Evolutionary conservation across 2,797 vertebrate genomes (phyloP), one percentile per base, ranked within the genome.

Genomic region (Lutra lutra): DNA sequence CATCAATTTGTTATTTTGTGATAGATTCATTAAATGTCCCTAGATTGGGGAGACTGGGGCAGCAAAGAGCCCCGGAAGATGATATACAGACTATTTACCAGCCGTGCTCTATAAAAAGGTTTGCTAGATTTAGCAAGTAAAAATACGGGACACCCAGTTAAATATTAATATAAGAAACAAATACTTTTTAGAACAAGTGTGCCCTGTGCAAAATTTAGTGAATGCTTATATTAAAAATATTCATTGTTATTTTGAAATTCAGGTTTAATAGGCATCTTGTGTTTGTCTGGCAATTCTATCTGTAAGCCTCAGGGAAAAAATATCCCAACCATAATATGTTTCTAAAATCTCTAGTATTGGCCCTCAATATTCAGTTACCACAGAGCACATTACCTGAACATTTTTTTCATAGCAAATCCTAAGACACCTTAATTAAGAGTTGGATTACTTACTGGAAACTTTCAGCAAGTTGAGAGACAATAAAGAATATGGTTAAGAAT

Each of bases 371-470:
- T 94, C 27, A 77, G 17, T 35, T 85, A 86, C 8, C 60, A 73
- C 4, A 23, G 21, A 62, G 40, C 56, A 43, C 20, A 85, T 46
- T 89, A 75, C 43, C 70, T 84, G 27, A 51, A 60, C 35, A 3
- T 64, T 46, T 79, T 79, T 56, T 83, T 48, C 54, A 56, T 77
- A 77, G 18, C 18, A 86, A 46, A 86, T 78, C 4, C 94, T 86
- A 80, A 91, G 23, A 70, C 23, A 79, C 18, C 21, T 89, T 92
- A 89, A 84, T 64, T 87, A 87, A 95, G 43, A 73, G 17, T 77
- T 86, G 29, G 11, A 27, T 51, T 3, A n/a, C 18, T 35, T 79
- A 60, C 13, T 87, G 2, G n/a, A 51, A 86, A 3, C 1, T 78
- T 91, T 43, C 9, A 93, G 25, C 10, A 94, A 77, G 9, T 51